Conservation (phyloP, 1,140 invertebrate genomes). For the Drosophila gunungcola region DNA sequence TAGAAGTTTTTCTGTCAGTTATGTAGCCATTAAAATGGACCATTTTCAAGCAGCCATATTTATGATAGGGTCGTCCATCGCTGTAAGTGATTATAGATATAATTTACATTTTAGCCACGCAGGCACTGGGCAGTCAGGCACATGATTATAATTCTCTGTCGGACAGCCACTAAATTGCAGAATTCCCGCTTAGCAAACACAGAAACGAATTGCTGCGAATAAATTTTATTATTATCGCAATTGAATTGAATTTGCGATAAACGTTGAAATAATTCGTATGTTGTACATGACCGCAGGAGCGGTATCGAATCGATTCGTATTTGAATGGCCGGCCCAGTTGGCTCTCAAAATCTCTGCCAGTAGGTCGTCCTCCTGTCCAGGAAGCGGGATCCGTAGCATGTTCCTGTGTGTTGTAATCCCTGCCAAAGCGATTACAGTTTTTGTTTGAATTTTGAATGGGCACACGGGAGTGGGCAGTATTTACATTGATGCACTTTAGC, state of each 20-base stretch:
- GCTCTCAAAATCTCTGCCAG: constrained; percentile 27
- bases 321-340: constrained; percentile 11
- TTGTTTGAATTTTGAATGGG: constrained; percentile 61
- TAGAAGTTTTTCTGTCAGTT: not conserved
- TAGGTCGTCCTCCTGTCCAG: constrained; percentile 3
- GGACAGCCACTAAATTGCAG: constrained; percentile 57
- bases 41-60: constrained; percentile 1
- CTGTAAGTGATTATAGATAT: constrained; percentile 16
- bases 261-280: constrained; percentile 65
- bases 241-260: constrained; percentile 74
- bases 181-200: constrained; percentile 28
- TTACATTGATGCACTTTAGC: constrained; percentile 58
- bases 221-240: constrained; percentile 78
- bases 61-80: constrained; percentile 5
- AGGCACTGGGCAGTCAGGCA: constrained; percentile 28
- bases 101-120: constrained; percentile 42
- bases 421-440: constrained; percentile 69
- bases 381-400: constrained; percentile 18
- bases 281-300: constrained; percentile 55
- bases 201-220: constrained; percentile 69
- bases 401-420: constrained; percentile 63
- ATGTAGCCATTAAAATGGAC: constrained; percentile 39
- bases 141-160: constrained; percentile 68
- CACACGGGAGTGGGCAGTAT: constrained; percentile 25
- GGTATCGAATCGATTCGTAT: constrained; percentile 21